Conservation (phyloP, 2,888 invertebrate genomes). For the Saturnia pavonia region DNA sequence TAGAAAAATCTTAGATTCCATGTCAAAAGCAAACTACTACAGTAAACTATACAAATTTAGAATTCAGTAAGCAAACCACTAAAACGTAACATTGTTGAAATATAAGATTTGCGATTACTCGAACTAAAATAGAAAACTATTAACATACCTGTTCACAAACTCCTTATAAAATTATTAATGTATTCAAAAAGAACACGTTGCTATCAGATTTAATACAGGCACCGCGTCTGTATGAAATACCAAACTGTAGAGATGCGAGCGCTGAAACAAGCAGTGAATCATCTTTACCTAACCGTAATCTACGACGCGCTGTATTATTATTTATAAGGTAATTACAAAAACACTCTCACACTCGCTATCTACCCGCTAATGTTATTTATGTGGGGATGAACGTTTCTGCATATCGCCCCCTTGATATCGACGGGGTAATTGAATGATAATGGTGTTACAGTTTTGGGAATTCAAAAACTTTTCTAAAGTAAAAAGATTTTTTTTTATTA, state of each 20-base stretch:
- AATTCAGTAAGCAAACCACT: too few relatives aligned
- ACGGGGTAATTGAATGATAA: constrained; percentile 71
- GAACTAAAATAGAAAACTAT: too few relatives aligned
- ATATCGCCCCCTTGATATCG: constrained; percentile 66
- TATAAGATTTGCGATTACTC: too few relatives aligned
- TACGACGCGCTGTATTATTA: constrained; percentile 76
- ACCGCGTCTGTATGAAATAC: not conserved
- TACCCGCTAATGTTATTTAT: constrained; percentile 76
- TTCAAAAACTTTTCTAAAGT: not conserved
- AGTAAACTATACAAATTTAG: too few relatives aligned
- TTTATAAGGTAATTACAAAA: constrained; percentile 82
- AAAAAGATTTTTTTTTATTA: too few relatives aligned
- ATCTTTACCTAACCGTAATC: constrained; percentile 72
- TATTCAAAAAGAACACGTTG: constrained; percentile 4
- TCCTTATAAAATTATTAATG: not conserved
- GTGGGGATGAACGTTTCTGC: constrained; percentile 79
- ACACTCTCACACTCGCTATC: constrained; percentile 75
- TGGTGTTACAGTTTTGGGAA: constrained; percentile 29
- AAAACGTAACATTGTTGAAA: too few relatives aligned
- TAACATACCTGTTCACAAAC: not conserved
- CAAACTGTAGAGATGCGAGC: constrained; percentile 3
- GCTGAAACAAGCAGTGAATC: constrained; percentile 52
- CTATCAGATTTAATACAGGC: constrained; percentile 7
- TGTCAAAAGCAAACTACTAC: too few relatives aligned
- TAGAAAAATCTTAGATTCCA: too few relatives aligned